Percentiles rank a stretch among this genome's conserved stretches.
These are phyloP conservation scores for Ifrita kowaldi DNA, from an alignment of 2,113 vertebrate genomes.

Conservation along the genomic window DNA sequence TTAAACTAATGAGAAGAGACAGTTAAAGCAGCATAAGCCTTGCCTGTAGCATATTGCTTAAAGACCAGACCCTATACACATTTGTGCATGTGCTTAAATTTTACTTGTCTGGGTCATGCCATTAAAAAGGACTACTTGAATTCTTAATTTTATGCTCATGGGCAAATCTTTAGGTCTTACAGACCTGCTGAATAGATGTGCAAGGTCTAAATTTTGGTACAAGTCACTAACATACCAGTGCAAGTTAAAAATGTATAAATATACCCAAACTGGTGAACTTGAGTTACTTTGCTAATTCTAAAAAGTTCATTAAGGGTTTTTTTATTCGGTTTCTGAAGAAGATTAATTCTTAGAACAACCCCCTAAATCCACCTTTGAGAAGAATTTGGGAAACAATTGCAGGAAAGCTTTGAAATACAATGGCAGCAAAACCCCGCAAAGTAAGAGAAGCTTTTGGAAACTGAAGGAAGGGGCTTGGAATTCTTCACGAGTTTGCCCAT, in stretches of 20 bases:
- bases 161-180: neutral
- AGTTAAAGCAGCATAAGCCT: conserved; percentile 1
- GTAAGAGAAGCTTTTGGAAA: neutral
- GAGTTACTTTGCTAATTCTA: neutral
- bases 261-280: neutral
- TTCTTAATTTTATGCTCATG: neutral
- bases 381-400: neutral
- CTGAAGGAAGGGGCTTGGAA: neutral
- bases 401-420: neutral
- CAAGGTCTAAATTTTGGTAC: neutral
- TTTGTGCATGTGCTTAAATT: neutral
- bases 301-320: neutral
- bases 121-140: neutral
- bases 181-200: neutral
- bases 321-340: neutral
- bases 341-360: neutral
- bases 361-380: neutral
- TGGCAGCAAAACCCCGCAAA: neutral
- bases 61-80: neutral
- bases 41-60: neutral
- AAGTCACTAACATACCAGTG: neutral
- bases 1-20: conserved; percentile 6
- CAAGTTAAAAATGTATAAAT: neutral
- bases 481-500: neutral
- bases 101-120: neutral